Conservation (phyloP, 2,888 invertebrate genomes). For the Parochlus steinenii region DNA sequence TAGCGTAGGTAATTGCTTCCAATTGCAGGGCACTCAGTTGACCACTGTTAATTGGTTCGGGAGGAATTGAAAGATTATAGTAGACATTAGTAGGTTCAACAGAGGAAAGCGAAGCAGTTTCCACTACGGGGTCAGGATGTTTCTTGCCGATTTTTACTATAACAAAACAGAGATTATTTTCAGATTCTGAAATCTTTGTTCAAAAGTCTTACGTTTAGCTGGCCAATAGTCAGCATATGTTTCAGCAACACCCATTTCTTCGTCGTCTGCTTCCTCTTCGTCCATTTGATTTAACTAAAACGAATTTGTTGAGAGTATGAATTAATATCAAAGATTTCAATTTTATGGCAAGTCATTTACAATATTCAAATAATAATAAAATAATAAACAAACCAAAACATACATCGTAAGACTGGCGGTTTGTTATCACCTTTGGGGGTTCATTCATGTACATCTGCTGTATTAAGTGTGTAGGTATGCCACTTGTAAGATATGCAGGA, state of each 20-base stretch:
- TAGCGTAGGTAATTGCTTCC: constrained; percentile 93
- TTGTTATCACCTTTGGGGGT: constrained; percentile 14
- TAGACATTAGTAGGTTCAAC: constrained; percentile 89
- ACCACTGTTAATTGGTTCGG: constrained; percentile 67
- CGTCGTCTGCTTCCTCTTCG: constrained; percentile 79
- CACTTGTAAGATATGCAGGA: constrained; percentile 29
- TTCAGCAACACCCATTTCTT: constrained; percentile 95
- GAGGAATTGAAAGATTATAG: constrained; percentile 71
- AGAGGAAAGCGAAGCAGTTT: constrained; percentile 92
- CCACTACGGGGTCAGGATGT: constrained; percentile 98
- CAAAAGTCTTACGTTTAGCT: constrained; percentile 53
- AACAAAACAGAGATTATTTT: constrained; percentile 14
- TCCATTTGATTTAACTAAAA: constrained; percentile 23
- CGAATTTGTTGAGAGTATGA: background rate
- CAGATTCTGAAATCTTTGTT: constrained; percentile 1
- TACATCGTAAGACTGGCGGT: constrained; percentile 12
- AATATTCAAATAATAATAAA: constrained; percentile 4
- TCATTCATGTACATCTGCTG: constrained; percentile 41
- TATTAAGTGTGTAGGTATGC: constrained; percentile 37
- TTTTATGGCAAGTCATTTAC: constrained; percentile 2
- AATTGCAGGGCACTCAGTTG: constrained; percentile 88
- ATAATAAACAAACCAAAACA: constrained; percentile 6
- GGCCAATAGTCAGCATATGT: constrained; percentile 99
- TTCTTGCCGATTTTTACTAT: constrained; percentile 81
- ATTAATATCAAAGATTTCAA: background rate